Evolutionary conservation across 2,888 invertebrate genomes (phyloP).

Genomic region (Oxyteleia sp.): DNA sequence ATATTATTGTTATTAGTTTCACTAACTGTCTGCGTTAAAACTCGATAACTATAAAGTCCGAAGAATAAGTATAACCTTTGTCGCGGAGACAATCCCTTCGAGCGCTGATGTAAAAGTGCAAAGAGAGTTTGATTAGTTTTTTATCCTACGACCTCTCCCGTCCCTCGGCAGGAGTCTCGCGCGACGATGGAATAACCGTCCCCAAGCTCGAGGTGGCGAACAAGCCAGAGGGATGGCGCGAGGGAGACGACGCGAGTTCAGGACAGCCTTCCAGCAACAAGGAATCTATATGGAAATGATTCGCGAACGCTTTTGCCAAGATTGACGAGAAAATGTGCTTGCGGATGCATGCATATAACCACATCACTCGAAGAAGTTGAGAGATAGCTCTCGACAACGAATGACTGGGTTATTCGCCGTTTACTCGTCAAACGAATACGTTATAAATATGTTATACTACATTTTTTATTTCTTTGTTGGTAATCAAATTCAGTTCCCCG

Average conservation of each 20-base stretch:
- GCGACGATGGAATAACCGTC: conserved; percentile 60
- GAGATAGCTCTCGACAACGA: conserved; percentile 57
- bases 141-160: conserved; percentile 45
- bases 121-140: conserved; percentile 73
- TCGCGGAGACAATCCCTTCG: conserved; percentile 59
- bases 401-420: conserved; percentile 57
- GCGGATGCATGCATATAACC: conserved; percentile 64
- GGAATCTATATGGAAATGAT: conserved; percentile 83
- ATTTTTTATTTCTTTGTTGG: conserved; percentile 21
- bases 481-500: conserved; percentile 13
- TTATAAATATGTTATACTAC: conserved; percentile 50
- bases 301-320: conserved; percentile 74
- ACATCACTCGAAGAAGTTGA: conserved; percentile 60
- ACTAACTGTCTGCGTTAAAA: conserved; percentile 56
- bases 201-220: conserved; percentile 11
- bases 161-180: conserved; percentile 26
- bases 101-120: conserved; percentile 55
- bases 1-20: no score
- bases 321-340: conserved; percentile 63
- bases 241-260: conserved; percentile 49
- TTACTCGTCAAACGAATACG: conserved; percentile 57
- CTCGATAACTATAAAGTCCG: conserved; percentile 63
- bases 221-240: conserved; percentile 1
- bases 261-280: conserved; percentile 69
- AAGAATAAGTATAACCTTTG: conserved; percentile 59